A percentile compares a stretch with the other conserved stretches of the same genome.
phyloP scores from a whole-genome alignment of 2,113 vertebrate genomes.

The Piaya cayana region DNA sequence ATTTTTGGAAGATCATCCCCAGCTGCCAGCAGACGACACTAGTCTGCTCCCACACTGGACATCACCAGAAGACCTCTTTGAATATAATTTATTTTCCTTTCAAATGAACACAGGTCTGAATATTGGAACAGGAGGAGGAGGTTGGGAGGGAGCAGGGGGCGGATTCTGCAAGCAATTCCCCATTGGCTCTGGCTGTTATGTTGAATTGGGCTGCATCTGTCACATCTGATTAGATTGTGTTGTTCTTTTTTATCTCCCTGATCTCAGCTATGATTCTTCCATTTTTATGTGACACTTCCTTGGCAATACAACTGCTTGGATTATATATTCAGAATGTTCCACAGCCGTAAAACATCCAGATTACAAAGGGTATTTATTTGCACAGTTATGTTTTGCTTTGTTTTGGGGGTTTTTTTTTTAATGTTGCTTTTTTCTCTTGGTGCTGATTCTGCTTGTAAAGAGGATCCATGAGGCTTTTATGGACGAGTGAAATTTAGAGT shows the following conservation, averaged over 20 bases:
- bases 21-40: background rate
- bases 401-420: background rate
- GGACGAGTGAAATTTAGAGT: background rate
- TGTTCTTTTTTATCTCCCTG: constrained; percentile 63
- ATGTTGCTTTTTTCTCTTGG: background rate
- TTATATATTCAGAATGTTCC: constrained; percentile 39
- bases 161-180: background rate
- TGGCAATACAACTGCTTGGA: constrained; percentile 39
- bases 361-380: constrained; percentile 55
- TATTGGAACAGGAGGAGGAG: background rate
- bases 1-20: background rate
- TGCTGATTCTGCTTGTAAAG: background rate
- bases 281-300: constrained; percentile 61
- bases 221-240: constrained; percentile 55
- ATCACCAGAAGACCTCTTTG: background rate
- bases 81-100: background rate
- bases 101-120: background rate
- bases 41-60: background rate
- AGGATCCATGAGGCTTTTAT: background rate
- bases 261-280: constrained; percentile 48
- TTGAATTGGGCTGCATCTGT: constrained; percentile 42
- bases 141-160: background rate
- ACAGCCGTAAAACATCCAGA: constrained; percentile 46
- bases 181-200: background rate
- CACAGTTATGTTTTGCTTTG: constrained; percentile 6